phyloP scores from a whole-genome alignment of 2,113 vertebrate species.

The Dromaius novaehollandiae region DNA sequence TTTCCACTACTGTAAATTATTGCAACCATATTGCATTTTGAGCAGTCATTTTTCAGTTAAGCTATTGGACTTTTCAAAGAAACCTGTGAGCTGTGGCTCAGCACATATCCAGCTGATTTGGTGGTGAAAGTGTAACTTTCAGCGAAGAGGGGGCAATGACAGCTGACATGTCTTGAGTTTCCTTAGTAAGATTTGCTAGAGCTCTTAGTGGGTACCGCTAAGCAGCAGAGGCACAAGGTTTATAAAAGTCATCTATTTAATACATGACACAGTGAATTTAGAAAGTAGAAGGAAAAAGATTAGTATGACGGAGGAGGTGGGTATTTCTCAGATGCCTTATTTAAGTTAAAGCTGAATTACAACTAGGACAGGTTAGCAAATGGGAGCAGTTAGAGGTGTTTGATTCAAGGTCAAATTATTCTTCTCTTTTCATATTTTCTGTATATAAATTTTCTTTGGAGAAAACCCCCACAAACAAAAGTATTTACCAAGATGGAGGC shows the following conservation, averaged over 20 bases:
- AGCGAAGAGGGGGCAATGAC: neutral
- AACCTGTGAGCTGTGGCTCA: neutral
- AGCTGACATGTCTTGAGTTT: neutral
- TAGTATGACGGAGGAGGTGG: neutral
- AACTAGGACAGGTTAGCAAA: neutral
- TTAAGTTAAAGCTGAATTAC: neutral
- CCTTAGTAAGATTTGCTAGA: neutral
- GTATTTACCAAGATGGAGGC: neutral
- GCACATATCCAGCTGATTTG: neutral
- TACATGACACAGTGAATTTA: neutral
- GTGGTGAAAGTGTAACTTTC: neutral
- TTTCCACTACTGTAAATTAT: neutral
- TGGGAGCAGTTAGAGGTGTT: neutral
- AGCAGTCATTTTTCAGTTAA: neutral
- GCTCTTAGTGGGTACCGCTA: neutral
- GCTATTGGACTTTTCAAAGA: neutral
- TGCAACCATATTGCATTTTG: neutral
- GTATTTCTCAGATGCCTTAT: neutral
- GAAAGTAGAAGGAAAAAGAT: neutral
- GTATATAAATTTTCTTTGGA: neutral
- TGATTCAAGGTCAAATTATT: neutral
- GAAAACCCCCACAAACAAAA: neutral
- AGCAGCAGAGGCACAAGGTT: neutral
- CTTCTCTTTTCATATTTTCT: neutral
- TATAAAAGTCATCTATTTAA: neutral